Percentiles rank a stretch among this genome's conserved stretches.
Evolutionary conservation across 2,797 vertebrate genomes (phyloP).

Genomic region (Stomatorhinus walkeri): DNA sequence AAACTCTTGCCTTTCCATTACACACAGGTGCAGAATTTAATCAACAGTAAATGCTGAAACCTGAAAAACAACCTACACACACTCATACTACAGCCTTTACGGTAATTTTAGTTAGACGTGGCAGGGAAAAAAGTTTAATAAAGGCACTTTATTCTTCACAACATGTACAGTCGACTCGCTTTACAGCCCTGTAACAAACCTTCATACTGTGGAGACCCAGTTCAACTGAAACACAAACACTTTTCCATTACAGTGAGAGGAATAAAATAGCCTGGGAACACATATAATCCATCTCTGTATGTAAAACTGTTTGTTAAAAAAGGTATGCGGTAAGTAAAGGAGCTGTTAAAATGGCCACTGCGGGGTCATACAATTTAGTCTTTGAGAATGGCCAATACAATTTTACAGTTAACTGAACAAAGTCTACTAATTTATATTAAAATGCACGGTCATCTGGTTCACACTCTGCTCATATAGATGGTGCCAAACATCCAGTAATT

Average conservation of each 20-base stretch:
- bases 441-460: background rate
- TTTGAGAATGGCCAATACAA: background rate
- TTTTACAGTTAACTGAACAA: background rate
- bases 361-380: background rate
- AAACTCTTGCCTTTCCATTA: background rate
- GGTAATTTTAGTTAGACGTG: background rate
- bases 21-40: background rate
- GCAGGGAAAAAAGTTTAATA: background rate
- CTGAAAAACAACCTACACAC: background rate
- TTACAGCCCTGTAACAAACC: background rate
- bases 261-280: background rate
- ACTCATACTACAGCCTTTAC: background rate
- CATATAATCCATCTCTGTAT: background rate
- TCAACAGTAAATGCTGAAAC: background rate
- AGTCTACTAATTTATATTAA: background rate
- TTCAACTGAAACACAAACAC: background rate
- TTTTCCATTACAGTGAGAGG: background rate
- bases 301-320: background rate
- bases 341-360: background rate
- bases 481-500: background rate
- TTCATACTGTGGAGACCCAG: background rate
- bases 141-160: slow-evolving; percentile 25
- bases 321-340: background rate
- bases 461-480: background rate
- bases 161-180: background rate